These are phyloP conservation scores for Tachyglossus aculeatus DNA, from an alignment of 2,797 vertebrate species.

Conservation along the genomic window DNA sequence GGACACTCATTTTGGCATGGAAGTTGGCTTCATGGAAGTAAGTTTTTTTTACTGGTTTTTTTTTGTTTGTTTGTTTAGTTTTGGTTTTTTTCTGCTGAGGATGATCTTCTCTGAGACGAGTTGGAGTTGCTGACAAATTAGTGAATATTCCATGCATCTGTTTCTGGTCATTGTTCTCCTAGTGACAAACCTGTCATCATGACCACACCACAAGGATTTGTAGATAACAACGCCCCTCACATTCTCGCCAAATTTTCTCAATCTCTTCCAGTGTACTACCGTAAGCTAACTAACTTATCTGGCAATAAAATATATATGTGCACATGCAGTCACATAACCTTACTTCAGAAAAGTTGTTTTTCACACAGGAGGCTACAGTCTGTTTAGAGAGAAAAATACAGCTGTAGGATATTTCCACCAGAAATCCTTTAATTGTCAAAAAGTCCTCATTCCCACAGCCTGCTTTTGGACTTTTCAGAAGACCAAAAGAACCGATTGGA, in stretches of 20 bases:
- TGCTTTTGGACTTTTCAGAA: background rate
- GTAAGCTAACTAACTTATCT: constrained; percentile 23
- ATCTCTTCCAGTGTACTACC: constrained; percentile 2
- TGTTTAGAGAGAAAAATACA: background rate
- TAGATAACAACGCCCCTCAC: constrained; percentile 53
- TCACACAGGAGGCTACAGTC: background rate
- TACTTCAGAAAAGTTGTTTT: background rate
- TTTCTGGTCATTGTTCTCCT: constrained; percentile 79
- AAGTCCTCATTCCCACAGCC: background rate
- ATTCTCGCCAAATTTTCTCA: constrained; percentile 42
- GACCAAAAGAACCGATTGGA: background rate
- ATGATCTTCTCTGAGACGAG: constrained; percentile 32
- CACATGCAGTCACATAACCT: background rate
- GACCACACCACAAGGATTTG: constrained; percentile 47
- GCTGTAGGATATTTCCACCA: background rate
- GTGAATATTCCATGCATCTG: constrained; percentile 66
- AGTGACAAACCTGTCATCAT: constrained; percentile 68
- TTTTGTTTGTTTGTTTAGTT: background rate
- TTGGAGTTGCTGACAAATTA: constrained; percentile 60
- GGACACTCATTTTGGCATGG: constrained; percentile 56
- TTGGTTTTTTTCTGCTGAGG: constrained; percentile 29
- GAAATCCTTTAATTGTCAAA: constrained; percentile 23
- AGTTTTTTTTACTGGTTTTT: constrained; percentile 37
- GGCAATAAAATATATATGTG: constrained; percentile 31
- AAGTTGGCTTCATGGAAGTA: constrained; percentile 46